Percentiles rank a stretch among this genome's conserved stretches.
phyloP scores from a whole-genome alignment of 2,113 vertebrate species.

The Halichoerus grypus region DNA sequence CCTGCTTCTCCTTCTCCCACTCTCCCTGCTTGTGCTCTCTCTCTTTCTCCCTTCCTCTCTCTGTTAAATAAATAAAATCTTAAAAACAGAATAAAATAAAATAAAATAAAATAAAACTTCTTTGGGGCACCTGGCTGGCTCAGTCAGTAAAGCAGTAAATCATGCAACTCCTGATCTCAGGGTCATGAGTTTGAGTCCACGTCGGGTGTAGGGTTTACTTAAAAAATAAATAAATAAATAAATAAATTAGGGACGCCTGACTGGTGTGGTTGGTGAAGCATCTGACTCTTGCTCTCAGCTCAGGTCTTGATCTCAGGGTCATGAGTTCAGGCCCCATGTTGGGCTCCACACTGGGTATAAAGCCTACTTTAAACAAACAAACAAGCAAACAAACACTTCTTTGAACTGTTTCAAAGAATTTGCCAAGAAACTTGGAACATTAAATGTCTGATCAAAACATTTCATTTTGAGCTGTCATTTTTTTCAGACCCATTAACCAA shows the following conservation, averaged over 20 bases:
- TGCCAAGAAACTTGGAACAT: background rate
- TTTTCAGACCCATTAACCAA: background rate
- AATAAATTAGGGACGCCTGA: background rate
- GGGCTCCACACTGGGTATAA: background rate
- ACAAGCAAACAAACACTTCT: background rate
- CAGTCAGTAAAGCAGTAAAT: too few relatives aligned
- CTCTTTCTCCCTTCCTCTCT: too few relatives aligned
- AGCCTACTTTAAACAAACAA: background rate
- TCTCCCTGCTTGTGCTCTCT: too few relatives aligned
- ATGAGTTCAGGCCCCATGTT: background rate
- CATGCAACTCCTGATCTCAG: too few relatives aligned
- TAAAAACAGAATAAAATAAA: too few relatives aligned
- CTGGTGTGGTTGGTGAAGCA: background rate
- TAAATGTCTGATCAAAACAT: background rate
- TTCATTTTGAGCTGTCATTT: background rate
- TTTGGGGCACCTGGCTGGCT: too few relatives aligned
- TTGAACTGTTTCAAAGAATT: background rate
- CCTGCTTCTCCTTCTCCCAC: too few relatives aligned
- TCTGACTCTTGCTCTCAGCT: background rate
- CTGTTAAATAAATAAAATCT: too few relatives aligned
- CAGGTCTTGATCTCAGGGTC: background rate
- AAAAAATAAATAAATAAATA: background rate
- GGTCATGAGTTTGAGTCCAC: too few relatives aligned
- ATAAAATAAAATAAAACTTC: too few relatives aligned
- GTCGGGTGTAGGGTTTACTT: background rate